These are phyloP conservation scores for Wasmannia auropunctata DNA, from an alignment of 1,140 invertebrate species.

Conservation along the genomic window DNA sequence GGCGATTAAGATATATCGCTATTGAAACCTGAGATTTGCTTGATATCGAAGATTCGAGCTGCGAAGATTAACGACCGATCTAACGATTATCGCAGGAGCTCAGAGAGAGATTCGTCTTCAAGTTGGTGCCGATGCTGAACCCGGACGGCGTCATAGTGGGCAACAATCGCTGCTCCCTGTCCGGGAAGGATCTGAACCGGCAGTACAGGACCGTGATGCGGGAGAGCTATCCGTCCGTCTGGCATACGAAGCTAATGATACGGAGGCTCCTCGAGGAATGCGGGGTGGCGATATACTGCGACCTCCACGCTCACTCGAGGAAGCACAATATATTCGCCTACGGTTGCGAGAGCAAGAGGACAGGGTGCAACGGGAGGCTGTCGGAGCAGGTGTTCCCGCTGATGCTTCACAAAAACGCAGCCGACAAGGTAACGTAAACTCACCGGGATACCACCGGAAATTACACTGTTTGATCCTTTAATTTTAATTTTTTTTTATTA, in stretches of 20 bases:
- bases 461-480: background rate
- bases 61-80: background rate
- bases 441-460: background rate
- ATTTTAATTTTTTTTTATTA: background rate
- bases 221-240: conserved; percentile 96
- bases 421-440: conserved; percentile 91
- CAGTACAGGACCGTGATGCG: conserved; percentile 95
- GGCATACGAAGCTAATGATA: conserved; percentile 96
- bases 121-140: conserved; percentile 98
- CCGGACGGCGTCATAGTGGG: conserved; percentile 98
- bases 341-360: conserved; percentile 95
- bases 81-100: conserved; percentile 87
- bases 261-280: conserved; percentile 95
- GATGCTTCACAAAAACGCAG: conserved; percentile 96
- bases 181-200: conserved; percentile 94
- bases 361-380: conserved; percentile 90
- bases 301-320: conserved; percentile 97
- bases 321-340: conserved; percentile 98
- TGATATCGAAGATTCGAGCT: background rate
- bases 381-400: conserved; percentile 96
- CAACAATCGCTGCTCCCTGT: conserved; percentile 95
- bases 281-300: conserved; percentile 96
- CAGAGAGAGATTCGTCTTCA: conserved; percentile 97
- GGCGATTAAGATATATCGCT: background rate
- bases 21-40: background rate